Evolutionary conservation across 2,113 vertebrate species (phyloP).

Genomic region (Sardina pilchardus): DNA sequence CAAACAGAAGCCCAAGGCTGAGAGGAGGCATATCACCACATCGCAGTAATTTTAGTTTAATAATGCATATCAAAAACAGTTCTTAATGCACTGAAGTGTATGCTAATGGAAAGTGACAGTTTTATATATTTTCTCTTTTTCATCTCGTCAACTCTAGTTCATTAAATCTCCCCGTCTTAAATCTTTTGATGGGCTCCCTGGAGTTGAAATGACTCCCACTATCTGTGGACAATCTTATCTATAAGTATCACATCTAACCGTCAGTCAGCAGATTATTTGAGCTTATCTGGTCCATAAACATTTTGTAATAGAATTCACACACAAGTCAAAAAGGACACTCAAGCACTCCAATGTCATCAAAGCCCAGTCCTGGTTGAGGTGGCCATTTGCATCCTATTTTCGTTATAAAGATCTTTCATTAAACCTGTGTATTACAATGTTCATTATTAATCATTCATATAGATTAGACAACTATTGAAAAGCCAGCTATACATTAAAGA

Average conservation of each 20-base stretch:
- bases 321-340: background rate
- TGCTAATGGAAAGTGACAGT: background rate
- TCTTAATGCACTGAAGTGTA: background rate
- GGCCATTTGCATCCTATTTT: background rate
- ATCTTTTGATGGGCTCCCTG: background rate
- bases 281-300: background rate
- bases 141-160: background rate
- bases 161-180: background rate
- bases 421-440: background rate
- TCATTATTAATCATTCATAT: background rate
- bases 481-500: too few species aligned
- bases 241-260: background rate
- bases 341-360: background rate
- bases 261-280: background rate
- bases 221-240: background rate
- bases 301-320: background rate
- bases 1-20: too few species aligned
- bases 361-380: background rate
- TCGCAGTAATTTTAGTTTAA: too few species aligned
- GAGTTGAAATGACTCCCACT: background rate
- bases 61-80: background rate
- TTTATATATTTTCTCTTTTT: background rate
- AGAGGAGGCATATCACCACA: too few species aligned
- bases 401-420: background rate
- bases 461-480: background rate